phyloP scores from a whole-genome alignment of 2,113 vertebrate genomes.

The Hydropotes inermis region DNA sequence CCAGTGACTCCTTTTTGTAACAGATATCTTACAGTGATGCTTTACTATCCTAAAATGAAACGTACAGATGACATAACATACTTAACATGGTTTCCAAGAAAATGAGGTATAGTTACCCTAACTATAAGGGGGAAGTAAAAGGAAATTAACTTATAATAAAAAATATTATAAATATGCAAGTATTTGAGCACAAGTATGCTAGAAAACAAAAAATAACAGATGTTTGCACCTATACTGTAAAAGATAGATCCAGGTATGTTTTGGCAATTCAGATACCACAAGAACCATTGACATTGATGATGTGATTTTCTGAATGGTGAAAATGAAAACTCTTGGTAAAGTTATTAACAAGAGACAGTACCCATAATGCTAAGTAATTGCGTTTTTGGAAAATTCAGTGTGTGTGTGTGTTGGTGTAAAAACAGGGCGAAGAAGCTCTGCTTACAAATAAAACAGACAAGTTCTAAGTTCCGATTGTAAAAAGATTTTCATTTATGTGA shows the following conservation, averaged over 20 bases:
- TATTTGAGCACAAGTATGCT: neutral
- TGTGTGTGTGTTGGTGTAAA: neutral
- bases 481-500: conserved; percentile 18
- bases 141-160: neutral
- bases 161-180: conserved; percentile 5
- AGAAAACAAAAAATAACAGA: conserved; percentile 19
- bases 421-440: neutral
- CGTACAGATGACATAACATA: neutral
- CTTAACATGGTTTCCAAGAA: neutral
- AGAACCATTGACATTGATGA: neutral
- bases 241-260: conserved; percentile 6
- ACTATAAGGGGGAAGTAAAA: neutral
- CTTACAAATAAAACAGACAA: conserved; percentile 37
- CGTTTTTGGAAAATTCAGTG: neutral
- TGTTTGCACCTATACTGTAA: neutral
- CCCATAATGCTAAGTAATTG: neutral
- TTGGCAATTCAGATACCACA: neutral
- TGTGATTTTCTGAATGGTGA: conserved; percentile 29
- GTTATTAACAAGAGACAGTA: conserved; percentile 34
- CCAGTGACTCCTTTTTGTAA: neutral
- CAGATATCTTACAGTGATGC: neutral
- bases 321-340: conserved; percentile 31
- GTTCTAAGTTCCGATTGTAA: conserved; percentile 12
- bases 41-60: conserved; percentile 19
- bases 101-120: neutral